Conservation (phyloP, 2,888 invertebrate species). For the Ormia ochracea region DNA sequence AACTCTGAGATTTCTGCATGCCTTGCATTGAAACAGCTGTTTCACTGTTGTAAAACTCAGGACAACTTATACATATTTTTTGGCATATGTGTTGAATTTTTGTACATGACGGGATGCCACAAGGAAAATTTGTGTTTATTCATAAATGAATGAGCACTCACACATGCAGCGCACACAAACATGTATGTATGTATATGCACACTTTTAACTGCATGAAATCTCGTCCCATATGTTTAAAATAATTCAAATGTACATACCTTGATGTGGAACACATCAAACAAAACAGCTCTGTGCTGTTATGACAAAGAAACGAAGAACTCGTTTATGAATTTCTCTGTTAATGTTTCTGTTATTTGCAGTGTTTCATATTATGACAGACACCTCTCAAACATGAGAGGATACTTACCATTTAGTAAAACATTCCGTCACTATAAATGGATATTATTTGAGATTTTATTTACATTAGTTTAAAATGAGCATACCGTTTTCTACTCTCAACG, state of each 20-base stretch:
- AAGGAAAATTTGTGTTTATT: conserved; percentile 47
- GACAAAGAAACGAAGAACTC: not conserved
- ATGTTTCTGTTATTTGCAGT: not conserved
- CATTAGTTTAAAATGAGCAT: conserved; percentile 35
- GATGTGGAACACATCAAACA: not conserved
- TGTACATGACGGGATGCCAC: conserved; percentile 25
- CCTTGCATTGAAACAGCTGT: conserved; percentile 51
- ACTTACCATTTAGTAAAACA: conserved; percentile 50
- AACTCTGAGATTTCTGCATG: conserved; percentile 21
- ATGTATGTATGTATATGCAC: too few species aligned
- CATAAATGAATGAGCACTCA: conserved; percentile 33
- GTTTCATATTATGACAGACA: not conserved
- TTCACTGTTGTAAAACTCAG: conserved; percentile 18
- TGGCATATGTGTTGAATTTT: not conserved
- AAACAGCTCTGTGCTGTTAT: conserved; percentile 40
- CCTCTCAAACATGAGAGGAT: conserved; percentile 2
- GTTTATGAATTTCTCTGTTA: conserved; percentile 8
- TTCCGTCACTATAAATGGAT: conserved; percentile 37
- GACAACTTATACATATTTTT: not conserved
- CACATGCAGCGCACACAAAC: conserved; percentile 1
- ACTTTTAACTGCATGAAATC: not conserved
- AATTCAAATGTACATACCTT: not conserved
- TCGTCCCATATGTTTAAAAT: not conserved
- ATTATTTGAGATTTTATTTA: not conserved
- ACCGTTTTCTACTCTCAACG: not conserved